Evolutionary conservation across 2,888 invertebrate species (phyloP), one percentile per base, ranked within the genome.

Genomic region (Spisula subtruncata): DNA sequence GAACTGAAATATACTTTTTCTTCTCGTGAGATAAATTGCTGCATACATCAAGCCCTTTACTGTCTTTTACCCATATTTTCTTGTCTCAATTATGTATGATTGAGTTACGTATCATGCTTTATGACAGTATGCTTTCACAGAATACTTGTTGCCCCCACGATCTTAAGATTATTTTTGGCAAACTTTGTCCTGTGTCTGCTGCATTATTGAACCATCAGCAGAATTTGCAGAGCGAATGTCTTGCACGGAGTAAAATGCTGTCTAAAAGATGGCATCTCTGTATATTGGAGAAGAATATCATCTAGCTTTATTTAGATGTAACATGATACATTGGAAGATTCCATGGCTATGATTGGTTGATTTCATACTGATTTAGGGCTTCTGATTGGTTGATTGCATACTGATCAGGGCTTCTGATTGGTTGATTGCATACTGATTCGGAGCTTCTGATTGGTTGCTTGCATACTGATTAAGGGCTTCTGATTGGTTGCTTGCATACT

Each of bases 81-180:
- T 35, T 75, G 75, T 75, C 75, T 35, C 75, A 35, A 75, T 75
- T 75, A 75, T 16, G 25, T 32, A 75, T 32, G 75, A 35, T 75
- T 25, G 75, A 75, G 35, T 25, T 18, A 75, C 32, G 25, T 75
- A 32, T 75, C 75, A 75, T 75, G 25, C 18, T 75, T 32, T 75
- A 75, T 75, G 75, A 75, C 75, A 35, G 75, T 35, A 29, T 35
- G 29, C 75, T 75, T 75, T 75, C 35, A 75, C 32, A 14, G 32
- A 35, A 32, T 75, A 75, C 32, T 75, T 75, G 32, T 35, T 35
- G 75, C 35, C 75, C 16, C 35, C 35, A 75, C 75, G 25, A 75
- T 32, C 32, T 16, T n/a, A 32, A 18, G 35, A 35, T 32, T 14
- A 35, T 75, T 75, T 71, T 75, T 75, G 75, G 14, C 35, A 35